Base-by-base conservation (phyloP, 1,140 invertebrate genomes). In the Microplitis mediator region DNA sequence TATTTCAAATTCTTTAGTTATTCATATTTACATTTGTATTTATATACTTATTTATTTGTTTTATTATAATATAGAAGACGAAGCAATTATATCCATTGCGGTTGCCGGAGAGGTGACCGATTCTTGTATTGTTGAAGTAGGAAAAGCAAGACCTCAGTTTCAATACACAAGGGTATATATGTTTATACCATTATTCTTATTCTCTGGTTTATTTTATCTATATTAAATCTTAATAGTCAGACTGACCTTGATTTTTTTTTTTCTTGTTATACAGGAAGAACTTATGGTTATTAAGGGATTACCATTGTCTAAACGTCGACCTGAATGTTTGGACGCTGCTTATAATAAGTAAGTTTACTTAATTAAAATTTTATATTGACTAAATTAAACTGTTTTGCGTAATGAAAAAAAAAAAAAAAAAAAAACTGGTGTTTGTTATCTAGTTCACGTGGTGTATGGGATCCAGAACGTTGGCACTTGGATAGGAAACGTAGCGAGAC, bases 401-500 rank as follows among this genome's bases (percentile, higher is more conserved):
- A 8, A 56, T 50, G 54, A 73, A 67, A 51, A 73, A 35, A 56
- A 62, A 72, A 52, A 32, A 45, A 39, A 6, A 34, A 39, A 11
- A 4, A 35, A 60, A 70, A 66, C 11, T 14, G 39, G n/a, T 66
- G 8, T 67, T 69, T n/a, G 36, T 58, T 63, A 58, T 81, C 50
- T 74, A 91, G 90, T 74, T 81, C 87, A 23, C 86, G 88, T 65
- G 89, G 89, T 16, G 81, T 90, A 56, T 91, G 90, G 90, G 90
- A 91, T 78, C 90, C 90, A 4, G 90, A 91, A 71, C 86, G 86
- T 73, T 91, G 90, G 90, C 88, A 89, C 74, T 77, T 85, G 35
- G 87, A 89, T 64, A 81, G 86, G 70, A 90, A 88, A 79, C 81
- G 90, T n/a, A 88, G 89, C 23, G 89, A 91, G 74, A 89, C 89